Base-by-base conservation (phyloP, 2,113 vertebrate species). In the Brienomyrus brachyistius region DNA sequence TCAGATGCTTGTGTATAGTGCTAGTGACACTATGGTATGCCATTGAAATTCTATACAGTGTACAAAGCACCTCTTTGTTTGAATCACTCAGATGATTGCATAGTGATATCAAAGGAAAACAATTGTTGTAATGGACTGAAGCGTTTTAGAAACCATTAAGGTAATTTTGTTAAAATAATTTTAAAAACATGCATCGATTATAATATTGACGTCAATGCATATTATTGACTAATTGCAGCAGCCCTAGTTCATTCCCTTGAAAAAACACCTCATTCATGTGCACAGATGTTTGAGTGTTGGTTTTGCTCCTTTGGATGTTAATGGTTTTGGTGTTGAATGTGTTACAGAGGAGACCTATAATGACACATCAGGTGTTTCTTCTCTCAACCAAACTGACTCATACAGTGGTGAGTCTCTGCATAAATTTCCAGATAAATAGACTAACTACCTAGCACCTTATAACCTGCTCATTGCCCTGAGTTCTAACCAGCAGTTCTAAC, bases 261-360 rank as follows among this genome's bases (percentile, higher is more conserved):
- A 35, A 35, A 66, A 74, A 27, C 27, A 74, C 5, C 5, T 17
- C 31, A 21, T 21, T 47, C 23, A 84, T 48, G 82, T n/a, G 5
- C 82, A 84, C 43, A 47, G 45, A 48, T 84, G 40, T 74, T 35
- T 74, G 45, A 48, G 3, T 84, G 40, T 48, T 82, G 40, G 35
- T 82, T 66, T 48, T 89, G 91, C 91, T 80, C 21, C 15, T 88
- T 27, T 74, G 89, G 90, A 59, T n/a, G 91, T 92, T 93, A 89
- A 92, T 85, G 56, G 89, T 84, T 91, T 88, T 19, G 94, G 95
- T 96, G 96, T 96, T 93, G 85, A 95, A 94, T 97, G 96, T 97
- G 92, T 98, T 98, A 92, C 98, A 99, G 98, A 95, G 94, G 95
- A 98, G 91, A 96, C 94, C 93, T 96, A 96, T 97, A 99, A 99